Conservation (phyloP, 2,797 vertebrate species). For the Neomorphus geoffroyi region DNA sequence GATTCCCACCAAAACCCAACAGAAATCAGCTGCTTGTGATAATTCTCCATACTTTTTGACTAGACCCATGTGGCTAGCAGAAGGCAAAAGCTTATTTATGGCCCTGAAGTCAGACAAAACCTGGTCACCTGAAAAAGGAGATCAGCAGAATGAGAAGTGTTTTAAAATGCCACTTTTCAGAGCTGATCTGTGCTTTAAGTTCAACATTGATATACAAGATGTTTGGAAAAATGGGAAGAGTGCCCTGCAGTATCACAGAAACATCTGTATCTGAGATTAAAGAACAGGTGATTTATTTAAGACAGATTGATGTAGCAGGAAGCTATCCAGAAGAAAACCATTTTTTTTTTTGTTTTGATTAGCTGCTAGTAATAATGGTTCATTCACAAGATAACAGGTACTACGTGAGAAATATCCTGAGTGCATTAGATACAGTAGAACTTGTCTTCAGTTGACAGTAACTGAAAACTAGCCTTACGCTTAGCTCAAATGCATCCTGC, state of each 20-base stretch:
- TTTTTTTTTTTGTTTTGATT: not conserved
- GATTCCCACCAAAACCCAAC: not conserved
- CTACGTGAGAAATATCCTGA: conserved; percentile 29
- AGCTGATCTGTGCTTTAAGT: not conserved
- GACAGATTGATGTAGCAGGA: conserved; percentile 25
- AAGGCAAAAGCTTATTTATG: conserved; percentile 27
- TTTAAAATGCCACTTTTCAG: conserved; percentile 25
- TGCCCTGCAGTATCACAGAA: conserved; percentile 26
- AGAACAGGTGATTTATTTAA: conserved; percentile 52
- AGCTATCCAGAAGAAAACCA: not conserved
- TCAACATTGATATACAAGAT: conserved; percentile 39
- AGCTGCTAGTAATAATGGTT: conserved; percentile 29
- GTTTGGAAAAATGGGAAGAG: conserved; percentile 20
- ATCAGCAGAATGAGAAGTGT: not conserved
- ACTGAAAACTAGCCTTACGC: not conserved
- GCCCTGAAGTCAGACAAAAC: not conserved
- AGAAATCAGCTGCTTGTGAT: not conserved
- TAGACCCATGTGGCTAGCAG: conserved; percentile 11
- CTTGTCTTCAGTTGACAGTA: not conserved
- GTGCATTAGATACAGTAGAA: not conserved
- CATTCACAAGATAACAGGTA: conserved; percentile 6
- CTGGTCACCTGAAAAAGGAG: not conserved
- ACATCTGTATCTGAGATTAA: conserved; percentile 54
- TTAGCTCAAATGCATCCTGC: not conserved
- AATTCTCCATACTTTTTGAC: not conserved